Evolutionary conservation across 2,113 vertebrate genomes (phyloP).

Genomic region (Neogale vison): DNA sequence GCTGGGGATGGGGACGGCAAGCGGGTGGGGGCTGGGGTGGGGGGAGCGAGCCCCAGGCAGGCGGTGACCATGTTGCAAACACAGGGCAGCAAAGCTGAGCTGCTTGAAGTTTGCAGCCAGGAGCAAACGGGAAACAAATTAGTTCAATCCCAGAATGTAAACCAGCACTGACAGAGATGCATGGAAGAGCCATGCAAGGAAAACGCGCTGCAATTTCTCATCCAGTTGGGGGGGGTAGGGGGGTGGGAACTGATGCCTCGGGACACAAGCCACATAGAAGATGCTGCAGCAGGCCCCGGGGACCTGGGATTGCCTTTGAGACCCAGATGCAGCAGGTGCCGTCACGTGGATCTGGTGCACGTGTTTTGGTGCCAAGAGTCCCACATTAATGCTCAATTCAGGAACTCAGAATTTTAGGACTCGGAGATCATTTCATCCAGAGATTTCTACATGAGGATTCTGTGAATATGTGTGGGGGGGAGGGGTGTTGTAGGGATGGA

Average conservation of each 20-base stretch:
- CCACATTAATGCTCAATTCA: not conserved
- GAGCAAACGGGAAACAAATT: slow-evolving; percentile 95
- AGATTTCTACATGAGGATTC: not conserved
- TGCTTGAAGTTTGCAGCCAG: slow-evolving; percentile 91
- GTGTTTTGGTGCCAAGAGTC: too few relatives aligned
- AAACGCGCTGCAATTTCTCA: slow-evolving; percentile 82
- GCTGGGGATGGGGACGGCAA: slow-evolving; percentile 62
- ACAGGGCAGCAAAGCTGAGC: slow-evolving; percentile 87
- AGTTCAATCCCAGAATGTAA: slow-evolving; percentile 88
- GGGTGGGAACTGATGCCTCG: slow-evolving; percentile 62
- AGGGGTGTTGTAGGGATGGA: rapidly evolving
- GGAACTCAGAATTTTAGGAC: not conserved
- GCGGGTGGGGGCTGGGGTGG: slow-evolving; percentile 38
- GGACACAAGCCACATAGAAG: not conserved
- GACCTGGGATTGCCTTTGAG: not conserved
- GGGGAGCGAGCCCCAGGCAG: not conserved
- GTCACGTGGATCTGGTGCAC: not conserved
- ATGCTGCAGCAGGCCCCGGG: not conserved
- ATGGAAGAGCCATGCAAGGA: slow-evolving; percentile 82
- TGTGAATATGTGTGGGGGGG: not conserved
- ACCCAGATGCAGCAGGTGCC: not conserved
- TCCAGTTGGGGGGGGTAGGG: slow-evolving; percentile 56
- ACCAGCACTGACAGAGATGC: slow-evolving; percentile 84
- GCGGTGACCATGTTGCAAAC: slow-evolving; percentile 87
- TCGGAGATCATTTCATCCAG: not conserved